phyloP scores from a whole-genome alignment of 1,140 invertebrate genomes.

The Spodoptera litura region DNA sequence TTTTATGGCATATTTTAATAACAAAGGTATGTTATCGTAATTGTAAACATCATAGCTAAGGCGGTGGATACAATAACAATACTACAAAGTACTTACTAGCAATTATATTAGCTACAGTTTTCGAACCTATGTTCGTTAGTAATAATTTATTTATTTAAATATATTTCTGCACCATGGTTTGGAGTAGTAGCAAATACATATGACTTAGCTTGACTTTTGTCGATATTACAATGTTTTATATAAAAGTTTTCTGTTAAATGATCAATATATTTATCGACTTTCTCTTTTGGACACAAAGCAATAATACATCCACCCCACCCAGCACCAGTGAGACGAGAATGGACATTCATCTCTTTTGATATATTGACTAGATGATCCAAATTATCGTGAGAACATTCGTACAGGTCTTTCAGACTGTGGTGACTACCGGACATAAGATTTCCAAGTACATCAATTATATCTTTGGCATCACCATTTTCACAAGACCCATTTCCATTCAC shows the following conservation, averaged over 20 bases:
- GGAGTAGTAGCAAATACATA: conserved; percentile 87
- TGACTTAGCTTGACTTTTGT: conserved; percentile 75
- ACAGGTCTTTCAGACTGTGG: conserved; percentile 92
- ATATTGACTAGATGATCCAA: conserved; percentile 94
- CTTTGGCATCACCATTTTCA: conserved; percentile 82
- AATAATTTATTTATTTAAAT: conserved; percentile 48
- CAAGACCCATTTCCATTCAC: conserved; percentile 82
- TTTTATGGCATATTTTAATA: too few relatives aligned
- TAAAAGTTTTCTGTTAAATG: conserved; percentile 91
- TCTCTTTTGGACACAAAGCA: conserved; percentile 90
- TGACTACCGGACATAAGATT: conserved; percentile 96
- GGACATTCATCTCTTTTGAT: conserved; percentile 91
- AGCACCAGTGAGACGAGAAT: conserved; percentile 97
- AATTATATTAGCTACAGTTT: too few relatives aligned
- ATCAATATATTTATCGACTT: conserved; percentile 90
- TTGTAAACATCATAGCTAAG: too few relatives aligned
- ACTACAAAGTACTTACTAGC: too few relatives aligned
- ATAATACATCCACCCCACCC: conserved; percentile 99
- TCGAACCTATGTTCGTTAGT: too few relatives aligned
- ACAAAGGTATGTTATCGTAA: too few relatives aligned
- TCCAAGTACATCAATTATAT: conserved; percentile 89
- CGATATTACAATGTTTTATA: conserved; percentile 81
- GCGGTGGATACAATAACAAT: too few relatives aligned
- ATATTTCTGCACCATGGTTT: conserved; percentile 86
- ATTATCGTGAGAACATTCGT: conserved; percentile 97